phyloP scores from a whole-genome alignment of 92 coral and sea anemone genomes.

The Pocillopora grandis region DNA sequence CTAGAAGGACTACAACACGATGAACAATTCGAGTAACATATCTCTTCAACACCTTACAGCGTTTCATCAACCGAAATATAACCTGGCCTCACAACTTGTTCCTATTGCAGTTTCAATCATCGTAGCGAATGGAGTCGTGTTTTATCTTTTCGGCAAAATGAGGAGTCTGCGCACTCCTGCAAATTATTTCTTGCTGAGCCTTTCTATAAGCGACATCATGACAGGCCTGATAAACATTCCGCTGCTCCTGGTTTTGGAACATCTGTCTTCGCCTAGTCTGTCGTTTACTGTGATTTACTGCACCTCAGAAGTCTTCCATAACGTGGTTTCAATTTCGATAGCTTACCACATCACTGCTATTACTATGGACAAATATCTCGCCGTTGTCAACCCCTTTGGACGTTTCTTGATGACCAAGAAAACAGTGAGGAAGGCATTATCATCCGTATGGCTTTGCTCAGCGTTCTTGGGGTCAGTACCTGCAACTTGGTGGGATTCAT shows the following conservation, averaged over 20 bases:
- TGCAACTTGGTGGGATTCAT: conserved; percentile 8
- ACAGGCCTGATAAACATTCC: conserved; percentile 31
- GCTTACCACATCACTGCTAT: conserved; percentile 36
- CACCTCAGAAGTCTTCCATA: conserved; percentile 12
- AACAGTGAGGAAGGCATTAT: background rate
- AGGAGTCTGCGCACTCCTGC: conserved; percentile 12
- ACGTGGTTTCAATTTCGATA: conserved; percentile 10
- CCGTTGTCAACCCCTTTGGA: background rate
- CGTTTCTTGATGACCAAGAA: conserved; percentile 1
- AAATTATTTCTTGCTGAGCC: conserved; percentile 26
- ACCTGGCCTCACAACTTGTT: conserved; percentile 3
- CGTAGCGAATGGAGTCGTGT: conserved; percentile 31
- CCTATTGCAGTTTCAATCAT: conserved; percentile 29
- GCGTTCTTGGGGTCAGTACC: conserved; percentile 19
- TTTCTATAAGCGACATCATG: conserved; percentile 23
- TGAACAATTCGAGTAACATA: no score
- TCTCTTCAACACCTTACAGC: no score
- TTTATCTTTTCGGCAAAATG: conserved; percentile 28
- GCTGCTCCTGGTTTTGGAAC: background rate
- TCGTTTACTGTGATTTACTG: conserved; percentile 1
- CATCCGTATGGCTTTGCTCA: conserved; percentile 14
- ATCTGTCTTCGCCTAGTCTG: background rate
- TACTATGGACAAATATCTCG: conserved; percentile 23
- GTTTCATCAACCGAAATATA: no score
- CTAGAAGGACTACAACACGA: no score